A percentile compares a stretch with the other conserved stretches of the same genome.
phyloP scores from a whole-genome alignment of 2,888 invertebrate species.

The Acleris laterana region DNA sequence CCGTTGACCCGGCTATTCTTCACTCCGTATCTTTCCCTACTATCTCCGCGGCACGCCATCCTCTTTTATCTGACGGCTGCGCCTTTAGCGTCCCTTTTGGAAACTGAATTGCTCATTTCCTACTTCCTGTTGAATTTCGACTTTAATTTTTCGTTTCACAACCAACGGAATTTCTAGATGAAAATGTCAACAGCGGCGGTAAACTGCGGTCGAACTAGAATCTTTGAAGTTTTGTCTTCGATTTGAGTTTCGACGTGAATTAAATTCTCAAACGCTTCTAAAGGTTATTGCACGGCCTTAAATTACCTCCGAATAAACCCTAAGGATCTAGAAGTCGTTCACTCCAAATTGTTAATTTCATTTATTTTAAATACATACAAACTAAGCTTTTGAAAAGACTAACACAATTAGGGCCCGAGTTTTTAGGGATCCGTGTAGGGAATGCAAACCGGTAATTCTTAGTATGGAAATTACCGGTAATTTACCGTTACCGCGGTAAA shows the following conservation, averaged over 20 bases:
- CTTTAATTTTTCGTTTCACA: background rate
- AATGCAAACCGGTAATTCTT: too few relatives aligned
- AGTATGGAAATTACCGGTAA: too few relatives aligned
- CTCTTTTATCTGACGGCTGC: constrained; percentile 1
- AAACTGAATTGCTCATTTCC: background rate
- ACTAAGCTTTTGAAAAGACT: background rate
- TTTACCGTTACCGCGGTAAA: too few relatives aligned
- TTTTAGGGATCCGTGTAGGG: too few relatives aligned
- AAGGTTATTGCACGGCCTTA: constrained; percentile 13
- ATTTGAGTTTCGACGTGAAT: background rate
- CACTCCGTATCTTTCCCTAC: constrained; percentile 25
- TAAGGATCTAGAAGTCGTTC: constrained; percentile 11
- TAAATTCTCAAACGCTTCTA: background rate
- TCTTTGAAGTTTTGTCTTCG: background rate
- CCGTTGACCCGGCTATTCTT: constrained; percentile 24
- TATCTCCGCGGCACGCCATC: constrained; percentile 21
- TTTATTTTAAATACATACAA: background rate
- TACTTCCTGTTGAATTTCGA: background rate
- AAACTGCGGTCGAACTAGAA: too few relatives aligned
- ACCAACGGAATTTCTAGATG: too few relatives aligned
- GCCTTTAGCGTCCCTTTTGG: background rate
- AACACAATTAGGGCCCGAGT: background rate
- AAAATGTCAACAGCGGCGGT: too few relatives aligned
- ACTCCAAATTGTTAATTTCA: background rate
- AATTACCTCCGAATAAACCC: constrained; percentile 14